Evolutionary conservation across 2,113 vertebrate genomes (phyloP).

Genomic region (Puntigrus tetrazona): DNA sequence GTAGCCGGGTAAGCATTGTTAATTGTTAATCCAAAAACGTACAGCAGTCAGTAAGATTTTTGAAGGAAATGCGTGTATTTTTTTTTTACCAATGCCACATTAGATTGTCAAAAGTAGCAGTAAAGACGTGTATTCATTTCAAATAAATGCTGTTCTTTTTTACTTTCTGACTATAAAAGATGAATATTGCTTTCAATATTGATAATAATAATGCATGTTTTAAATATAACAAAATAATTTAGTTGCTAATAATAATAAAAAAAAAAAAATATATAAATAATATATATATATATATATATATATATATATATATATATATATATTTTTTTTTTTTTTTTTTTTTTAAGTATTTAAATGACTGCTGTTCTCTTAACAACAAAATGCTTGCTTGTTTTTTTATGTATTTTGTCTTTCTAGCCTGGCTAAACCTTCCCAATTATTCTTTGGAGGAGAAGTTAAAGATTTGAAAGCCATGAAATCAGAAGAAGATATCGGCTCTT

Average conservation of each 20-base stretch:
- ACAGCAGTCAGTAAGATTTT: neutral
- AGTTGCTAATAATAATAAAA: too few species aligned
- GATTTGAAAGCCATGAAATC: conserved; percentile 83
- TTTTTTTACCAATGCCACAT: neutral
- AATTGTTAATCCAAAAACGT: neutral
- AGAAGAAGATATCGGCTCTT: conserved; percentile 82
- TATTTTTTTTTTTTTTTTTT: too few species aligned
- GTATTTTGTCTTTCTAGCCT: conserved; percentile 69
- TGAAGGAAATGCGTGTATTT: neutral
- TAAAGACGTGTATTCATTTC: neutral
- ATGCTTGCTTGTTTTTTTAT: neutral
- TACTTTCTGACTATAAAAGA: neutral
- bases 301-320: too few species aligned
- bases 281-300: too few species aligned
- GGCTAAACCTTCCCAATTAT: conserved; percentile 88
- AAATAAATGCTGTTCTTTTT: neutral
- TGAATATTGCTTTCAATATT: neutral
- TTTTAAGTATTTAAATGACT: neutral
- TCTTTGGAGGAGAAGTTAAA: conserved; percentile 73
- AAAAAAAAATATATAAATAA: too few species aligned
- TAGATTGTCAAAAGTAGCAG: neutral
- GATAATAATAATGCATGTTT: neutral
- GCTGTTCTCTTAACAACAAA: neutral
- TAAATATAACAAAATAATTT: too few species aligned
- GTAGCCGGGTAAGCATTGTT: conserved; percentile 80